Evolutionary conservation across 53 echinoderm and acorn worm species (phyloP), one percentile per base, ranked within the genome.

Genomic region (Temnopleurus reevesii): DNA sequence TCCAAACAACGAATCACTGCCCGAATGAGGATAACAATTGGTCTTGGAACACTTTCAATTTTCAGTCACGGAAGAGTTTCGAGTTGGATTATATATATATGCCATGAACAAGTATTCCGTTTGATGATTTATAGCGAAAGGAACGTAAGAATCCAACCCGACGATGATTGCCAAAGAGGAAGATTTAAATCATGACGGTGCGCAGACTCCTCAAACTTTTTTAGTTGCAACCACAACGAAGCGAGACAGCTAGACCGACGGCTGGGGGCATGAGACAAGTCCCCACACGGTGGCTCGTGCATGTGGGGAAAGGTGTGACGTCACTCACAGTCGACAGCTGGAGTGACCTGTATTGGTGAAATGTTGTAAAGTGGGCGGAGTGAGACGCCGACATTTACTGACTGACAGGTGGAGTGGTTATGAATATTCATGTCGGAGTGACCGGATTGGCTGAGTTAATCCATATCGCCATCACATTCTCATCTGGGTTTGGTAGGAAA

Each of bases 251-350:
- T 15, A 83, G 36, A 21, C 83, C 83, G 83, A 83, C 83, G 83
- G 33, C 55, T 55, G 49, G 28, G 53, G 83, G 53, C 71, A 71
- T 71, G 71, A 55, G 54, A 56, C 49, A 55, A 36, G 33, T 55
- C 55, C 12, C 49, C 83, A 56, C 83, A 83, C n/a, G 83, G 54
- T 35, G 83, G 61, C 7, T 55, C 83, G 23, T 10, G 19, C 13
- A 45, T 36, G 28, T 45, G 3, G 49, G n/a, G 21, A 82, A 41
- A 55, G 35, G 9, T 2, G 26, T 85, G 86, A 85, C 59, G 86
- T 85, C 86, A 85, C 45, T 46, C 45, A 15, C 59, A 59, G 86
- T 34, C 86, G 86, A 85, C 86, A 85, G 86, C 86, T 85, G 86
- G 58, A 60, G 59, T 60, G 86, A 59, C 86, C 86, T 46, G 61